A percentile compares a stretch with the other conserved stretches of the same genome.
Evolutionary conservation across 2,113 vertebrate species (phyloP).

Genomic region (Podarcis muralis): DNA sequence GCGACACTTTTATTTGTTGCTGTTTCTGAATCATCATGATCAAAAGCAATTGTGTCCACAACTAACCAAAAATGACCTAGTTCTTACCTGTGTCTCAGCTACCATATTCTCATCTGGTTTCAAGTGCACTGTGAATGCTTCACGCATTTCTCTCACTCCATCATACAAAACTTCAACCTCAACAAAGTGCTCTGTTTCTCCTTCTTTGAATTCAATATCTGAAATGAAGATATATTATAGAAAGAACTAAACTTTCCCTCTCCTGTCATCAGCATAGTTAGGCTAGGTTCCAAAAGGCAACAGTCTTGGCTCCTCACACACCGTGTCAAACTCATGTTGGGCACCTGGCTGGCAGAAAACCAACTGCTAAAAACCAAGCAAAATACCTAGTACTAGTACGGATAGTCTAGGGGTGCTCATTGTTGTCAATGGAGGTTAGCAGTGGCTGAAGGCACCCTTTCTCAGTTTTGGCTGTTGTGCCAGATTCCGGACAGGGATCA

Average conservation of each 20-base stretch:
- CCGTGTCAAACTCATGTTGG: background rate
- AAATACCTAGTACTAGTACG: background rate
- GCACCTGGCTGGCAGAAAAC: background rate
- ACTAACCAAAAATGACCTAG: background rate
- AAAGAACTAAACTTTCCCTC: background rate
- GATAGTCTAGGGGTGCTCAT: too few relatives aligned
- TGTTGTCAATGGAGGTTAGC: too few relatives aligned
- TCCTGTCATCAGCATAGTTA: background rate
- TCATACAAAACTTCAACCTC: constrained; percentile 85
- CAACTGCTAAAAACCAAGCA: background rate
- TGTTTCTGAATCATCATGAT: background rate
- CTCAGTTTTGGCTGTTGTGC: too few relatives aligned
- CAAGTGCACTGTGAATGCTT: constrained; percentile 85
- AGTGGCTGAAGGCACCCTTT: too few relatives aligned
- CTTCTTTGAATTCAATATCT: constrained; percentile 86
- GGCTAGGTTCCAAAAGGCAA: background rate
- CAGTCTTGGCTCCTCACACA: background rate
- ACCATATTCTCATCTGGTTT: constrained; percentile 88
- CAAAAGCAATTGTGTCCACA: background rate
- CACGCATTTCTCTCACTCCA: constrained; percentile 85
- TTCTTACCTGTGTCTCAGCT: constrained; percentile 83
- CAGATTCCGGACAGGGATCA: too few relatives aligned
- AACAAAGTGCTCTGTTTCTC: constrained; percentile 81
- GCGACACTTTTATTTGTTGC: background rate
- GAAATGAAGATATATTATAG: background rate